Base-by-base conservation (phyloP, 2,888 invertebrate species). In the Erynnis tages region DNA sequence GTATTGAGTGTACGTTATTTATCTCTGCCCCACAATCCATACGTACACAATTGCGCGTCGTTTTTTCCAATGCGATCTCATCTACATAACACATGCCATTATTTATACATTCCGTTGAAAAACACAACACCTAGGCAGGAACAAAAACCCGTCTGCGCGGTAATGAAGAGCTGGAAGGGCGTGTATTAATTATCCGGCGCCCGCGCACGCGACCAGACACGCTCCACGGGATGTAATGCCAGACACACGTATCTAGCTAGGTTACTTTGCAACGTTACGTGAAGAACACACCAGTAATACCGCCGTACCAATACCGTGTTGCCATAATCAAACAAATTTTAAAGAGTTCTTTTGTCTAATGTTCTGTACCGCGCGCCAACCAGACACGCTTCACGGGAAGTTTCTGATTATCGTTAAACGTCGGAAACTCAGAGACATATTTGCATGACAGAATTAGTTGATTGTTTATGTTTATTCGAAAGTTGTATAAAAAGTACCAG, bases 111-210 rank as follows among this genome's bases (percentile, higher is more conserved):
- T 45, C 45, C 34, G 46, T 56, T 58, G 64, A 66, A 67, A 65
- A 59, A 62, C 57, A 50, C 23, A 4, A 13, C 27, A 8, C 27
- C 55, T 61, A 58, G 46, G 52, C 57, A 54, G 54, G 54, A 48
- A 64, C 65, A 83, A 83, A 85, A 85, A 84, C 69, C 67, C 77
- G 83, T 82, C 79, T 81, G 75, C 75, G 61, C 67, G 61, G 71
- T 82, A 82, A 82, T 83, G 75, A 83, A 79, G 76, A 82, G 73
- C 71, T 77, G 70, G 73, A 81, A 83, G 82, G 83, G 79, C 79
- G 69, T 65, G 77, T 74, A 75, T 76, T 81, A 79, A 41, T 41
- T 80, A 79, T 73, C 55, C 58, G 66, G 71, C 73, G 75, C 66
- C 65, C 80, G 75, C 80, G 73, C 77, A 66, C 56, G 57, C 65